These are phyloP conservation scores for Pseudomyrmex dendroicus DNA, from an alignment of 1,140 invertebrate genomes.

Conservation along the genomic window DNA sequence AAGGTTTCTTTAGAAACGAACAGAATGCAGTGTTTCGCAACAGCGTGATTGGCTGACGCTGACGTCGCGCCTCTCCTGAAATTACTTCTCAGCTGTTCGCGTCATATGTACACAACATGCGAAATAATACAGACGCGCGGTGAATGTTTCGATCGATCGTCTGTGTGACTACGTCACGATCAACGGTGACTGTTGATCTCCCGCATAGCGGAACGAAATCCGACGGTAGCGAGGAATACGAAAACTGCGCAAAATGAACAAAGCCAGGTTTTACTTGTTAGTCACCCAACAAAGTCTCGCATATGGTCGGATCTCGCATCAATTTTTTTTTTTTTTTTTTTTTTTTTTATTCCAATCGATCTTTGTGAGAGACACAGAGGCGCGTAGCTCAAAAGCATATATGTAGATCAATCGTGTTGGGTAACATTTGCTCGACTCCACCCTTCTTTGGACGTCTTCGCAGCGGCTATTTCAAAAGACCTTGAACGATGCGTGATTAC, in stretches of 20 bases:
- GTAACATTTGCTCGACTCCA: background rate
- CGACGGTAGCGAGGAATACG: background rate
- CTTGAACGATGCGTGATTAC: conserved; percentile 27
- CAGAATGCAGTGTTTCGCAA: background rate
- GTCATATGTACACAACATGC: background rate
- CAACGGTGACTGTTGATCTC: conserved; percentile 10
- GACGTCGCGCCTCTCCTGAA: conserved; percentile 14
- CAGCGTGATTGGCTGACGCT: conserved; percentile 36
- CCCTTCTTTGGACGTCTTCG: background rate
- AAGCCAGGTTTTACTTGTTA: too few relatives aligned
- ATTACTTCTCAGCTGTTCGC: conserved; percentile 51
- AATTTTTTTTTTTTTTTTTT: too few relatives aligned
- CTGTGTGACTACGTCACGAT: conserved; percentile 44
- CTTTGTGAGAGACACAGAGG: too few relatives aligned
- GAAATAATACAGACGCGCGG: background rate
- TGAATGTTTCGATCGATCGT: conserved; percentile 11
- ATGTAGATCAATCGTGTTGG: background rate
- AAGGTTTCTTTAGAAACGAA: too few relatives aligned
- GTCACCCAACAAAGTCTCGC: too few relatives aligned
- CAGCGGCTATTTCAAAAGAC: conserved; percentile 38
- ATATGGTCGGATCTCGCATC: too few relatives aligned
- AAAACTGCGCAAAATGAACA: background rate
- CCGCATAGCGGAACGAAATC: background rate
- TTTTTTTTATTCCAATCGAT: too few relatives aligned
- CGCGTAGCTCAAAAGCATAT: too few relatives aligned